These are phyloP conservation scores for Herpetotheres cachinnans DNA, from an alignment of 2,113 vertebrate genomes.

Conservation along the genomic window DNA sequence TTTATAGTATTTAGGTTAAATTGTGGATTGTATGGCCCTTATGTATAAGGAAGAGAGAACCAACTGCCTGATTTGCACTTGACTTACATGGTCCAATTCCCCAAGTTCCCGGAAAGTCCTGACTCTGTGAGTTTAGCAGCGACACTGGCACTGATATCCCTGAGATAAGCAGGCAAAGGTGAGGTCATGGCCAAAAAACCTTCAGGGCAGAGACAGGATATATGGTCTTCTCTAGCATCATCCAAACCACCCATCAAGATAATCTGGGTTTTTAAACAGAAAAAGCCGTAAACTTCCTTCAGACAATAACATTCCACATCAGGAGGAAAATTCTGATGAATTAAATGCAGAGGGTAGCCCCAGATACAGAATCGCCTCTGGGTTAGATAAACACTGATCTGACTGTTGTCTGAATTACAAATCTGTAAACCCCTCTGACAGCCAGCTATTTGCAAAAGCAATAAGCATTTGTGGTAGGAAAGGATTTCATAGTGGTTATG, in stretches of 20 bases:
- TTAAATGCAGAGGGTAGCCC: background rate
- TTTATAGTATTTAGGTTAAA: background rate
- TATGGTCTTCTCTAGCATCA: background rate
- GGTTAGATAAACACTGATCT: constrained; percentile 33
- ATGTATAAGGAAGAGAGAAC: background rate
- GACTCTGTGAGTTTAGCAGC: background rate
- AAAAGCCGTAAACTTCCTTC: background rate
- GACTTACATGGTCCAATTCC: background rate
- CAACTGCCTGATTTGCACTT: background rate
- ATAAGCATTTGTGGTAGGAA: constrained; percentile 11
- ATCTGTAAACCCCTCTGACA: constrained; percentile 36
- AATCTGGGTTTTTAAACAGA: constrained; percentile 20
- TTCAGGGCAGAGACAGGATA: background rate
- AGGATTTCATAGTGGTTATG: background rate
- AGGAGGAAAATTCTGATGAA: background rate
- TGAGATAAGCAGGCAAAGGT: background rate
- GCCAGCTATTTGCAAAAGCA: constrained; percentile 20
- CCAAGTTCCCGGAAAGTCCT: background rate
- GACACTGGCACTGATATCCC: background rate
- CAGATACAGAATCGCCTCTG: background rate
- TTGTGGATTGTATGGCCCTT: background rate
- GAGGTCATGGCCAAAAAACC: background rate
- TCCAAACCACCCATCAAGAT: constrained; percentile 39
- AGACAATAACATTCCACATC: background rate
- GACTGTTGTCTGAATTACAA: constrained; percentile 44